Conservation (phyloP, 2,797 vertebrate genomes). For the Aselliscus stoliczkanus region DNA sequence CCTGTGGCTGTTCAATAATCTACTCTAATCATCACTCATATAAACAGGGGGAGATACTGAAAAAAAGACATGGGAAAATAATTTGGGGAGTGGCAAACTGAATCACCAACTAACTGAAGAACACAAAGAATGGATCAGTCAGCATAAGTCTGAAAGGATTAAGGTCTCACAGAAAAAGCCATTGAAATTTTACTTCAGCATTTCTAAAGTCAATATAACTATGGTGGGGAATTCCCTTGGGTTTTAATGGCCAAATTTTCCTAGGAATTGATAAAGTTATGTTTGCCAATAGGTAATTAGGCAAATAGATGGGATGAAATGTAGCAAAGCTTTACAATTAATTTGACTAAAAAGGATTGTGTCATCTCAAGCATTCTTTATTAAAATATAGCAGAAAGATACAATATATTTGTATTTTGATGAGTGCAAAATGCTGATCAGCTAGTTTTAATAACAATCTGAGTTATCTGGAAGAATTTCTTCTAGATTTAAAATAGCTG, state of each 20-base stretch:
- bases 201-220: constrained; percentile 22
- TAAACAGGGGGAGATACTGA: not conserved
- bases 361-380: not conserved
- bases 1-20: not conserved
- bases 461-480: not conserved
- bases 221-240: not conserved
- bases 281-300: not conserved
- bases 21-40: not conserved
- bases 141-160: not conserved
- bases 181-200: not conserved
- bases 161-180: not conserved
- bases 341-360: not conserved
- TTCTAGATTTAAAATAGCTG: not conserved
- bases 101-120: too few species aligned
- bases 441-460: constrained; percentile 23
- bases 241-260: not conserved
- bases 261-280: not conserved
- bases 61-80: not conserved
- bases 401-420: not conserved
- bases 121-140: not conserved
- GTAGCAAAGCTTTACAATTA: not conserved
- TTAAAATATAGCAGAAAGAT: constrained; percentile 13
- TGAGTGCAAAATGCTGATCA: not conserved
- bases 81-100: not conserved
- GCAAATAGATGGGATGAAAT: not conserved